Evolutionary conservation across 2,888 invertebrate genomes (phyloP).

Genomic region (Aphodius sticticus): DNA sequence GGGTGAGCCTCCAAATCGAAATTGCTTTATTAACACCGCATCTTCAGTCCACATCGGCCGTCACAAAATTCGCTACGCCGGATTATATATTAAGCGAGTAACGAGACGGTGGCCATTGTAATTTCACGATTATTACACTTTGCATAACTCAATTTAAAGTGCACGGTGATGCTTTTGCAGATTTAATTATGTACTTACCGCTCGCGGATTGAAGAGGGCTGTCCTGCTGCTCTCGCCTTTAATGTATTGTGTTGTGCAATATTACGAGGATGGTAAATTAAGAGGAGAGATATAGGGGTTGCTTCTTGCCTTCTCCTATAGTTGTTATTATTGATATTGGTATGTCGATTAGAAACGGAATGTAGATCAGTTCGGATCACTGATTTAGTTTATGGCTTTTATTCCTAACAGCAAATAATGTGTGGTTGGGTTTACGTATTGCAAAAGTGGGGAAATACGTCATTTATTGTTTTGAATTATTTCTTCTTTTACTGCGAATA

Average conservation of each 20-base stretch:
- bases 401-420: too few relatives aligned
- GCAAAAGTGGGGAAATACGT: too few relatives aligned
- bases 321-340: neutral
- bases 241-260: neutral
- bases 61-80: neutral
- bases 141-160: constrained; percentile 4
- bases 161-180: neutral
- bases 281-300: neutral
- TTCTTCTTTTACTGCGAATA: too few relatives aligned
- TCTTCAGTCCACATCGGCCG: neutral
- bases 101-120: constrained; percentile 4
- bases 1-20: neutral
- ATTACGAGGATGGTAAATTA: neutral
- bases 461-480: too few relatives aligned
- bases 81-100: neutral
- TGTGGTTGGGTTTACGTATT: too few relatives aligned
- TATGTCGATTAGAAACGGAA: neutral
- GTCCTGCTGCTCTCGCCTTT: neutral
- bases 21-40: neutral
- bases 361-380: too few relatives aligned
- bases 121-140: constrained; percentile 4
- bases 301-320: neutral
- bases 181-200: constrained; percentile 4
- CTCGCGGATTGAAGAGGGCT: neutral
- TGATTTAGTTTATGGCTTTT: too few relatives aligned